Evolutionary conservation across 2,113 vertebrate species (phyloP).

Genomic region (Camelus bactrianus): DNA sequence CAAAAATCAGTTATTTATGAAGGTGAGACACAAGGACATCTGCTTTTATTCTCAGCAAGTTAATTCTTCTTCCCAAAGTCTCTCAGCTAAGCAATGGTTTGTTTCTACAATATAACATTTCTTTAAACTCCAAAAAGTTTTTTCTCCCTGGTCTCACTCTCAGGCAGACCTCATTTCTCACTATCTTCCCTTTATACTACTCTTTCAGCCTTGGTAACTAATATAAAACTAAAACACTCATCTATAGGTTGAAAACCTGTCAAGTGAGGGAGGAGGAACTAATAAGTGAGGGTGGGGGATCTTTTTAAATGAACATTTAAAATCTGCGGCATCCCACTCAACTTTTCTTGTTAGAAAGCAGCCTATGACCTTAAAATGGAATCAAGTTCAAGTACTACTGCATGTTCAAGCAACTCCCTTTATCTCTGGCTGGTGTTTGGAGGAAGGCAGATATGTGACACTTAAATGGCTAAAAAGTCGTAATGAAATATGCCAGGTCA

Average conservation of each 20-base stretch:
- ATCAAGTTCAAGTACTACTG: constrained; percentile 46
- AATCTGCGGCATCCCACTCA: neutral
- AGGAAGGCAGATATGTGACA: neutral
- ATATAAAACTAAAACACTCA: neutral
- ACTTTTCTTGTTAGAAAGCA: constrained; percentile 23
- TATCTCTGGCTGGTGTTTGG: neutral
- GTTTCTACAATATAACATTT: constrained; percentile 7
- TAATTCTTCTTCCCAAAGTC: neutral
- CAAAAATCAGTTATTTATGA: neutral
- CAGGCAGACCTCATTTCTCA: neutral
- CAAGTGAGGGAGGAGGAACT: neutral
- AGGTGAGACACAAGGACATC: neutral
- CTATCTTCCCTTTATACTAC: neutral
- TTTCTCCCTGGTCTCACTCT: neutral
- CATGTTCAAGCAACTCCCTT: neutral
- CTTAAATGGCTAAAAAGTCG: neutral
- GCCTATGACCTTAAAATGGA: neutral
- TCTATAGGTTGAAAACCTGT: neutral
- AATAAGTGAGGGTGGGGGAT: neutral
- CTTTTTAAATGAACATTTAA: constrained; percentile 26
- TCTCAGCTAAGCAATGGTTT: neutral
- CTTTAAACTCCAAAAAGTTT: neutral
- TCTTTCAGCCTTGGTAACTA: neutral
- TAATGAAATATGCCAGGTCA: neutral
- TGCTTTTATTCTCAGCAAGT: neutral